phyloP scores from a whole-genome alignment of 2,888 invertebrate genomes.

The Nemapogon koenigi region DNA sequence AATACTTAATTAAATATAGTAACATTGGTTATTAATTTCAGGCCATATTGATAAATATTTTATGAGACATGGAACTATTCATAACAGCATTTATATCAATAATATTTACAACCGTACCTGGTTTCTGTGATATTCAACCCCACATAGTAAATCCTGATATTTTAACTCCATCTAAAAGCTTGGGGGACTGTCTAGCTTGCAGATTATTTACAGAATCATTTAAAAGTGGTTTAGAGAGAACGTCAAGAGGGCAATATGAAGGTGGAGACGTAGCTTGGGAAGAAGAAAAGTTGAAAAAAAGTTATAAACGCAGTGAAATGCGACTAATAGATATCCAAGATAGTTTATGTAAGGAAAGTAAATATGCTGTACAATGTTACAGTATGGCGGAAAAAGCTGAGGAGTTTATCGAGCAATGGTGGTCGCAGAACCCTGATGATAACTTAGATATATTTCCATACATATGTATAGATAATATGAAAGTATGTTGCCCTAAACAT shows the following conservation, averaged over 20 bases:
- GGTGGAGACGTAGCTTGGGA: conserved; percentile 96
- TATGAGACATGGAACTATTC: not conserved
- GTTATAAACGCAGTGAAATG: conserved; percentile 87
- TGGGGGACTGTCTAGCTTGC: conserved; percentile 83
- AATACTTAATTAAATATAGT: no score
- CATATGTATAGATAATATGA: conserved; percentile 79
- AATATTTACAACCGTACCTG: not conserved
- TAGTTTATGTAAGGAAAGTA: conserved; percentile 78
- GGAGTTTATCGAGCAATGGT: conserved; percentile 86
- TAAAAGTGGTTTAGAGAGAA: conserved; percentile 79
- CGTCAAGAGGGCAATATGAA: conserved; percentile 87
- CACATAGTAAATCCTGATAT: conserved; percentile 31
- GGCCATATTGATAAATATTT: not conserved
- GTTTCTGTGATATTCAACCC: conserved; percentile 25
- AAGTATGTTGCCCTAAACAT: conserved; percentile 84
- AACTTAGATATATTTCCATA: conserved; percentile 54
- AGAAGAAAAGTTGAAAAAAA: conserved; percentile 81
- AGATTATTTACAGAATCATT: conserved; percentile 78
- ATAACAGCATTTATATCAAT: not conserved
- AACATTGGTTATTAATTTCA: conserved; percentile 1
- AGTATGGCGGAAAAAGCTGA: conserved; percentile 85
- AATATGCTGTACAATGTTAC: conserved; percentile 82
- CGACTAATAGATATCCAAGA: conserved; percentile 92
- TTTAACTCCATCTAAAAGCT: conserved; percentile 40
- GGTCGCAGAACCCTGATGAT: conserved; percentile 67